Conservation (phyloP, 2,888 invertebrate genomes). For the Subacronicta megacephala region DNA sequence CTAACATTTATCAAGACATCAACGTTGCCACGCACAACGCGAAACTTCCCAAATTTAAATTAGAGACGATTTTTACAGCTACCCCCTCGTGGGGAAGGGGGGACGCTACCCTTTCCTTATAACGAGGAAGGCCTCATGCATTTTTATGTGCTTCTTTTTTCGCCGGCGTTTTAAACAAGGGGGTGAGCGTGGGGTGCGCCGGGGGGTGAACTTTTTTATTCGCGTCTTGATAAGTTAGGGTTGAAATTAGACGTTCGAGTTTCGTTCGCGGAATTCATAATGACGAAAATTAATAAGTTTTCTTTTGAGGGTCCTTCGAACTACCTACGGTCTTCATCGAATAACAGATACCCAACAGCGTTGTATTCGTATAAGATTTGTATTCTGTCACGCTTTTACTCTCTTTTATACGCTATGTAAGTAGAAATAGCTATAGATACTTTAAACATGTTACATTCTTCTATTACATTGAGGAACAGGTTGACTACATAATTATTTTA, state of each 20-base stretch:
- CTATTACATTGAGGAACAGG: neutral
- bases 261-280: constrained; percentile 90
- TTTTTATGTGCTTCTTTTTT: constrained; percentile 91
- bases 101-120: constrained; percentile 89
- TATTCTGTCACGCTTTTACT: constrained; percentile 16
- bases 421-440: no score
- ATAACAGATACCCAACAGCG: constrained; percentile 62
- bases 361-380: no score
- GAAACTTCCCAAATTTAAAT: constrained; percentile 90
- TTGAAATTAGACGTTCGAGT: constrained; percentile 90
- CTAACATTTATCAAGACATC: constrained; percentile 89
- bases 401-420: no score
- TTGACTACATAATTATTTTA: neutral
- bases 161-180: constrained; percentile 90
- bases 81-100: constrained; percentile 81
- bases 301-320: constrained; percentile 85
- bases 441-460: constrained; percentile 7
- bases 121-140: constrained; percentile 91
- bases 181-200: constrained; percentile 86
- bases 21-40: constrained; percentile 85
- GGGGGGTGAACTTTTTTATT: constrained; percentile 89
- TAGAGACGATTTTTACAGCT: constrained; percentile 90
- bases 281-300: constrained; percentile 90
- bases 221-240: constrained; percentile 90
- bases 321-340: constrained; percentile 72